Evolutionary conservation across 1,140 invertebrate genomes (phyloP), one percentile per base, ranked within the genome.

Genomic region (Papilio machaon): DNA sequence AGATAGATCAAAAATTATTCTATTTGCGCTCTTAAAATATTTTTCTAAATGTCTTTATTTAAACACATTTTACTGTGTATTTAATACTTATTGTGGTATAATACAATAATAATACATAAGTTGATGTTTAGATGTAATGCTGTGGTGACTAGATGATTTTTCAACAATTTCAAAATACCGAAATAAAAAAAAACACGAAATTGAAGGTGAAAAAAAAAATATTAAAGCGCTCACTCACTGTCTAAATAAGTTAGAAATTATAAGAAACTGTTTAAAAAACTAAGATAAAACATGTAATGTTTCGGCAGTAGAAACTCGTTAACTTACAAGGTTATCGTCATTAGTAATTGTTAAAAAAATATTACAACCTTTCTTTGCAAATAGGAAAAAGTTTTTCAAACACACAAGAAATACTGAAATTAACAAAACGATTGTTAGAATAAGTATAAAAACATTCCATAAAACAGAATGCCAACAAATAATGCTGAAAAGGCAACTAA

Each of bases 61-160:
- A 73, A 73, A 73, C 70, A 78, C 70, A 76, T 84, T 74, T 19
- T 35, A 78, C 38, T 67, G 64, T 67, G 60, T 80, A 47, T 47
- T 82, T 77, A 67, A 80, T 74, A 82, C 77, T 60, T 73, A 78
- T 81, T 46, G 58, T 64, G 43, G 43, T 70, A 70, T 81, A 83
- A 76, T 82, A 38, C 52, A 78, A 73, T 79, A 77, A 83, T 52
- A 81, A 76, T 84, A 80, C 77, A 52, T 82, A 82, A 83, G 82
- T 82, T 84, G 64, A 83, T 82, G 80, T 74, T 67, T 79, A 49
- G 70, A 78, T 83, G 81, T 82, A 91, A 93, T 91, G 89, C 90
- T 91, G 90, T 84, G 85, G 88, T 93, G 92, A 93, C 92, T 93
- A 93, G 92, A 93, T 85, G 82, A 84, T 82, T 83, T 85, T 83